These are phyloP conservation scores for Molossus alvarezi DNA, from an alignment of 2,797 vertebrate genomes.

Conservation along the genomic window DNA sequence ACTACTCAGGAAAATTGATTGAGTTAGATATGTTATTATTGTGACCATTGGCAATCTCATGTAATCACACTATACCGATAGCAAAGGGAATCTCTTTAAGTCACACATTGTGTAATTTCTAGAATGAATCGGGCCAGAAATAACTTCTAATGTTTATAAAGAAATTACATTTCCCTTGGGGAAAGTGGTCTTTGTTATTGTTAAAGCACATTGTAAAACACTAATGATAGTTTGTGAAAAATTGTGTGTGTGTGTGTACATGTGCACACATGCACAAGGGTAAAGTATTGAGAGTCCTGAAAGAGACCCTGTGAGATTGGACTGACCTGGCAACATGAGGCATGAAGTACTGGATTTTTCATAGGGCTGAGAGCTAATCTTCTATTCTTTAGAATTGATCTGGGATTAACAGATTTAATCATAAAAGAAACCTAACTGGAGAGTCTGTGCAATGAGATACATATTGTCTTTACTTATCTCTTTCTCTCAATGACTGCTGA, in stretches of 20 bases:
- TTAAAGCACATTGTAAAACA: conserved; percentile 22
- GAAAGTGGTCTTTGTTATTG: conserved; percentile 20
- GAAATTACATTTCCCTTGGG: background rate
- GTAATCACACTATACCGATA: conserved; percentile 22
- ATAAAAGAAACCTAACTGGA: background rate
- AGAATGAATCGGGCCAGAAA: conserved; percentile 41
- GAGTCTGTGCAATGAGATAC: background rate
- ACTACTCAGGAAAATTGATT: background rate
- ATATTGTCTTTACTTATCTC: background rate
- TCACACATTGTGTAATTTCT: conserved; percentile 3
- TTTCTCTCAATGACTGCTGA: background rate
- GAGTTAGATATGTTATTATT: conserved; percentile 56
- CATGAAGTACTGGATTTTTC: background rate
- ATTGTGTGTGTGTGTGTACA: background rate
- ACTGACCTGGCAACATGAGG: background rate
- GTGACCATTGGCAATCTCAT: conserved; percentile 38
- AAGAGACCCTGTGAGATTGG: background rate
- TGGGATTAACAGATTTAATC: background rate
- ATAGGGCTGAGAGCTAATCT: background rate
- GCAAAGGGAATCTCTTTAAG: conserved; percentile 59
- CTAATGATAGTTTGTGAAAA: background rate
- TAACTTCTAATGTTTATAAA: conserved; percentile 39
- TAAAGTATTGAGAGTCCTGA: background rate
- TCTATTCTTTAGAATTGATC: background rate
- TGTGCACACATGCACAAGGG: background rate